Conservation (phyloP, 2,888 invertebrate genomes). For the Diachrysia chrysitis region DNA sequence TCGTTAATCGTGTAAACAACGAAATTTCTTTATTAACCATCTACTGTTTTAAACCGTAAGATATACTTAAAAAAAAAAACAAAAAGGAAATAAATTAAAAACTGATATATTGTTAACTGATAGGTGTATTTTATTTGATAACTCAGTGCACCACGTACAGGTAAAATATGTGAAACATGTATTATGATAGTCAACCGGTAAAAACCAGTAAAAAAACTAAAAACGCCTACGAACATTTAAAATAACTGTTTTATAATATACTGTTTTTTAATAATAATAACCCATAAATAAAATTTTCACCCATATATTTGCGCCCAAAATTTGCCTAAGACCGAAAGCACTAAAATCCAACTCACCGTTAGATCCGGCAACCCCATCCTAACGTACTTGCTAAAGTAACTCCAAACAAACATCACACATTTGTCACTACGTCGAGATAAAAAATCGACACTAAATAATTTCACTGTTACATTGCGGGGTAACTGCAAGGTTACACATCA, state of each 20-base stretch:
- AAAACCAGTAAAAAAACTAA: too few relatives aligned
- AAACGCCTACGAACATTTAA: too few relatives aligned
- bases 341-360: conserved; percentile 78
- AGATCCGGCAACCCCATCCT: conserved; percentile 85
- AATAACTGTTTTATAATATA: too few relatives aligned
- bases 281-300: too few relatives aligned
- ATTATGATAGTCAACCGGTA: too few relatives aligned
- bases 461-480: conserved; percentile 60
- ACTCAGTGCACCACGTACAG: neutral
- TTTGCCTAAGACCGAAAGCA: neutral
- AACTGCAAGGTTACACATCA: conserved; percentile 37
- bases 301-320: conserved; percentile 1
- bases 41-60: too few relatives aligned
- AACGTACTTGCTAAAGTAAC: conserved; percentile 76
- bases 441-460: conserved; percentile 55
- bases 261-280: too few relatives aligned
- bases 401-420: conserved; percentile 84
- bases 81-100: neutral
- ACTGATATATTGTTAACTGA: neutral
- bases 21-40: conserved; percentile 1
- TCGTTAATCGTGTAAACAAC: conserved; percentile 27
- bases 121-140: neutral
- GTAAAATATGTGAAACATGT: neutral
- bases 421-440: conserved; percentile 53
- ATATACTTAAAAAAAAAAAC: too few relatives aligned